phyloP scores from a whole-genome alignment of 2,888 invertebrate genomes.

The Tryphoninae sp. region DNA sequence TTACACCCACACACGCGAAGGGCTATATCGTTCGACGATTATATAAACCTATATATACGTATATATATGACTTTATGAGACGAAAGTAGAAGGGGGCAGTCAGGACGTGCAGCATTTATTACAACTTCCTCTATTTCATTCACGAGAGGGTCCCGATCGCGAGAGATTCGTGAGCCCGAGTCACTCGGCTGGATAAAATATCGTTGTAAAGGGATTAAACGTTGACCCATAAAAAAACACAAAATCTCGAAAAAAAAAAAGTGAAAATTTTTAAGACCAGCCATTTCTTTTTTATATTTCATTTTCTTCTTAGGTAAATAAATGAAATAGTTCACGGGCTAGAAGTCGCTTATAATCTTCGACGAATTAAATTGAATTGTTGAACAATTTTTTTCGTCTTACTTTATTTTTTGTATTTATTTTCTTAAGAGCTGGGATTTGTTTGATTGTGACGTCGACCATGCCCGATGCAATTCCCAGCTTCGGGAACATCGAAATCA shows the following conservation, averaged over 20 bases:
- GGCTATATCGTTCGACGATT: constrained; percentile 31
- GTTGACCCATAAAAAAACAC: neutral
- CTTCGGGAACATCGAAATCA: neutral
- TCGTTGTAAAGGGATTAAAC: constrained; percentile 29
- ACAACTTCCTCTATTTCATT: constrained; percentile 63
- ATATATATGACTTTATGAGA: neutral
- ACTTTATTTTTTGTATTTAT: no score
- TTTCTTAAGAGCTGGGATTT: no score
- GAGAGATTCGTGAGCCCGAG: constrained; percentile 56
- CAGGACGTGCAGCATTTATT: constrained; percentile 63
- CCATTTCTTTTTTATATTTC: neutral
- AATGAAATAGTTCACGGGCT: neutral
- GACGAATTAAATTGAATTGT: no score
- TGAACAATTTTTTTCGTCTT: no score
- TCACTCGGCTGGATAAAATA: constrained; percentile 55
- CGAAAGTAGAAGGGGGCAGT: constrained; percentile 18
- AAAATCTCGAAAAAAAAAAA: neutral
- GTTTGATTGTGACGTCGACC: neutral
- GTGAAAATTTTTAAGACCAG: neutral
- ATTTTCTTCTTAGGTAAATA: neutral
- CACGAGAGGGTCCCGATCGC: constrained; percentile 35
- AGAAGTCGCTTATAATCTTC: no score
- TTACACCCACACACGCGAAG: constrained; percentile 46
- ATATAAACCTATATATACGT: constrained; percentile 29
- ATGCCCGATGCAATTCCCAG: neutral